These are phyloP conservation scores for Megalops atlanticus DNA, from an alignment of 2,113 vertebrate genomes.

Conservation along the genomic window DNA sequence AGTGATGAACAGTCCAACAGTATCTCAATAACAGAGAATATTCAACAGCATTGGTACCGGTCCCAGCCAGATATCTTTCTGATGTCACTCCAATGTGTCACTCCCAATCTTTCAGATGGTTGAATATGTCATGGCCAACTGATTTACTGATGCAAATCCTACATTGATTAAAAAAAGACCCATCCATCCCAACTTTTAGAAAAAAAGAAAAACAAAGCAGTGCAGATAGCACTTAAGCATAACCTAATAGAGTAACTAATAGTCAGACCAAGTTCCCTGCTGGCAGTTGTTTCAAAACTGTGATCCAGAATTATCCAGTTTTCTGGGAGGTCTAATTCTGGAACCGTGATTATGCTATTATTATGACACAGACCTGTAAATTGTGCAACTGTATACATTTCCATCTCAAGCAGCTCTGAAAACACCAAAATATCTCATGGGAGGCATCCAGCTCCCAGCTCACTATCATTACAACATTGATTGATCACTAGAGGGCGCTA, in stretches of 20 bases:
- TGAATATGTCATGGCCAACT: not conserved
- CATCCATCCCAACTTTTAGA: not conserved
- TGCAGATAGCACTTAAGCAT: too few species aligned
- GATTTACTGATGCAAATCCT: not conserved
- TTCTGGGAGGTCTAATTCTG: not conserved
- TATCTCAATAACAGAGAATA: too few species aligned
- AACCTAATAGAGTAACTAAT: too few species aligned
- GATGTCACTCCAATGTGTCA: not conserved
- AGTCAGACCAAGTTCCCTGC: too few species aligned
- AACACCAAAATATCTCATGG: not conserved
- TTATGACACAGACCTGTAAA: not conserved
- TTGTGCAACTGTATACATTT: not conserved
- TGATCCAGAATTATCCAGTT: not conserved
- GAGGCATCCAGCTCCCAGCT: not conserved
- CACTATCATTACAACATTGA: not conserved
- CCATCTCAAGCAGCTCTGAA: not conserved
- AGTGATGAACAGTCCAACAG: too few species aligned
- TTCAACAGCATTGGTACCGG: not conserved
- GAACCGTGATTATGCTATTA: not conserved
- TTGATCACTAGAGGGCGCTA: constrained; percentile 19
- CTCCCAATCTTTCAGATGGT: not conserved
- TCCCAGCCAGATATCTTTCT: not conserved
- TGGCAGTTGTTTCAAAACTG: not conserved
- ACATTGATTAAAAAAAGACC: too few species aligned
- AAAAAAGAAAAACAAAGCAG: too few species aligned